These are phyloP conservation scores for Candidula unifasciata DNA, from an alignment of 2,888 invertebrate species.

Conservation along the genomic window DNA sequence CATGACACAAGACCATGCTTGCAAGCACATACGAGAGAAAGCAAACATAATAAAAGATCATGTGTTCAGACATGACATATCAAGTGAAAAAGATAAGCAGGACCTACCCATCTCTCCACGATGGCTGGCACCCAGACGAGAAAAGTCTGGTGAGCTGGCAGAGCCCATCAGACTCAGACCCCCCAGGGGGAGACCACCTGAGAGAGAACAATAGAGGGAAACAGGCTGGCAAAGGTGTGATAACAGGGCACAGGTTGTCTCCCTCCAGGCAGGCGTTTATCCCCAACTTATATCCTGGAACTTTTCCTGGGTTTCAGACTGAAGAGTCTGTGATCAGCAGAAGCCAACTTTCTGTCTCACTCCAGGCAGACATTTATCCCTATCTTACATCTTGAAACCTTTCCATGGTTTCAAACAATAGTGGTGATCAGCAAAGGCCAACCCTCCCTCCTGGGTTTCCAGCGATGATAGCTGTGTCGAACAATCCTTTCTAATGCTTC, in stretches of 20 bases:
- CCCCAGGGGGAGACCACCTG: constrained; percentile 44
- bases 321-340: too few relatives aligned
- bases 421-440: too few relatives aligned
- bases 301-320: too few relatives aligned
- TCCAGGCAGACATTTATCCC: neutral
- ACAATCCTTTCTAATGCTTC: too few relatives aligned
- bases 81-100: constrained; percentile 12
- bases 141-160: constrained; percentile 76
- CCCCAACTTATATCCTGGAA: too few relatives aligned
- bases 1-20: neutral
- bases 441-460: too few relatives aligned
- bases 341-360: neutral
- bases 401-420: too few relatives aligned
- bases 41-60: neutral
- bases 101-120: constrained; percentile 47
- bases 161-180: constrained; percentile 72
- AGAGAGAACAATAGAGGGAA: constrained; percentile 40
- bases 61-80: constrained; percentile 9
- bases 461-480: too few relatives aligned
- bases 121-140: constrained; percentile 46
- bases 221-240: constrained; percentile 16
- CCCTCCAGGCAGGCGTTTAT: neutral
- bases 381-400: too few relatives aligned
- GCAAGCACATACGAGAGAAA: constrained; percentile 11
- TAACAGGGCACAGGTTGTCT: neutral